Evolutionary conservation across 2,797 vertebrate genomes (phyloP), one percentile per base, ranked within the genome.

Genomic region (Microtus obscurus): DNA sequence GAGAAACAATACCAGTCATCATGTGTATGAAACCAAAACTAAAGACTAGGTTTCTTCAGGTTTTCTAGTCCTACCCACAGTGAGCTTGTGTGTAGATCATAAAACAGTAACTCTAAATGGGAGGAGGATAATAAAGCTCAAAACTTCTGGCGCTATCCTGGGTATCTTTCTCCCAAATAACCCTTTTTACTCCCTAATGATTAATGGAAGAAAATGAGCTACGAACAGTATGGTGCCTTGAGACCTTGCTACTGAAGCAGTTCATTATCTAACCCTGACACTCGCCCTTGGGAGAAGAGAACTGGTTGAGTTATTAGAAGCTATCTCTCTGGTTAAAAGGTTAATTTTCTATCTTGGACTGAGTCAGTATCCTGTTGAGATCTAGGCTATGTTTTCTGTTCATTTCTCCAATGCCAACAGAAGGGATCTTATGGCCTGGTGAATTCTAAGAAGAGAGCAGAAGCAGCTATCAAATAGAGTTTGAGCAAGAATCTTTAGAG

Each of bases 191-290:
- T 96, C 96, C 76, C 94, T 89, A 78, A 43, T 94, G 96, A 59
- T 43, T 21, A 74, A 40, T 8, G 79, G 21, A 45, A 87, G 37
- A 53, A 91, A 67, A 45, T 34, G 61, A 12, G 74, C 82, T 37
- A 25, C 43, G 87, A 93, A 86, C 43, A 89, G 21, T 43, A 91
- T 9, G 56, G 80, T 5, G 13, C 19, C 90, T 80, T 19, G 95
- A 92, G 95, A 93, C 86, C 80, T 96, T 76, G 11, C 96, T 97
- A 96, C 27, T 12, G 7, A 71, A n/a, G 2, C 8, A 73, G 16
- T 56, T 73, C 29, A 25, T 59, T 91, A 90, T 8, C 86, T 76
- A 73, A 80, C 77, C 48, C 65, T 19, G 81, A 80, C 13, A 48
- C 21, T 69, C 34, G 88, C 17, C 23, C 78, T 83, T 73, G 80